Percentiles rank a stretch among this genome's conserved stretches.
phyloP scores from a whole-genome alignment of 2,797 vertebrate genomes.

The Geotria australis region DNA sequence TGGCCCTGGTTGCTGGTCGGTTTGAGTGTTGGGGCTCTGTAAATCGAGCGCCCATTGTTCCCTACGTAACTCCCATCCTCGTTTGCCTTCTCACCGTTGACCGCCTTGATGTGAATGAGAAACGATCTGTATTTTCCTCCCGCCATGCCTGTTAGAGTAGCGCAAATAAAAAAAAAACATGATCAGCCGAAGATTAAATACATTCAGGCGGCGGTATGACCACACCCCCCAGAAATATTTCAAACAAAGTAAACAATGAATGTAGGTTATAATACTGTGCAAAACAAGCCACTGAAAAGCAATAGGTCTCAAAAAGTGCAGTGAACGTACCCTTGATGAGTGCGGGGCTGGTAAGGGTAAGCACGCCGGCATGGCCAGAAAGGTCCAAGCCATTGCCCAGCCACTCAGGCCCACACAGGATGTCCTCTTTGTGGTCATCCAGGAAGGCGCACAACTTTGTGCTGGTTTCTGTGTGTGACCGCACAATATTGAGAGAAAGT shows the following conservation, averaged over 20 bases:
- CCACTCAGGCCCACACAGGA: constrained; percentile 88
- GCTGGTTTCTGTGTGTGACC: constrained; percentile 13
- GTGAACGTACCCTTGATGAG: constrained; percentile 54
- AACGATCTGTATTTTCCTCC: constrained; percentile 96
- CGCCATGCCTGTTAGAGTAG: constrained; percentile 41
- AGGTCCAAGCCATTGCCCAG: constrained; percentile 84
- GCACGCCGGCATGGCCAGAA: constrained; percentile 85
- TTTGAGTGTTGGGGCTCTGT: constrained; percentile 58
- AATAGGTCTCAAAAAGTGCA: neutral
- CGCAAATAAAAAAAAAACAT: neutral
- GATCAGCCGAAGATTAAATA: too few species aligned
- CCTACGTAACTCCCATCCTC: constrained; percentile 24
- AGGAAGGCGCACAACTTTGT: constrained; percentile 65
- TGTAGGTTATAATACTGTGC: neutral
- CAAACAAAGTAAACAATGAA: neutral
- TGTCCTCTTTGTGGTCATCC: constrained; percentile 91
- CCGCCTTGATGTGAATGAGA: constrained; percentile 86
- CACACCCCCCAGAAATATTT: neutral
- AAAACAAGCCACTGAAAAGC: neutral
- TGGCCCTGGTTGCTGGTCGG: constrained; percentile 53
- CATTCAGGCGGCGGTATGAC: neutral
- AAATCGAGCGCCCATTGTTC: constrained; percentile 37
- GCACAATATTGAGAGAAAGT: neutral
- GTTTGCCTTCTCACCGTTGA: constrained; percentile 52
- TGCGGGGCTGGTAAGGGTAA: constrained; percentile 86